These are phyloP conservation scores for Fragum fragum DNA, from an alignment of 2,888 invertebrate genomes.

Conservation along the genomic window DNA sequence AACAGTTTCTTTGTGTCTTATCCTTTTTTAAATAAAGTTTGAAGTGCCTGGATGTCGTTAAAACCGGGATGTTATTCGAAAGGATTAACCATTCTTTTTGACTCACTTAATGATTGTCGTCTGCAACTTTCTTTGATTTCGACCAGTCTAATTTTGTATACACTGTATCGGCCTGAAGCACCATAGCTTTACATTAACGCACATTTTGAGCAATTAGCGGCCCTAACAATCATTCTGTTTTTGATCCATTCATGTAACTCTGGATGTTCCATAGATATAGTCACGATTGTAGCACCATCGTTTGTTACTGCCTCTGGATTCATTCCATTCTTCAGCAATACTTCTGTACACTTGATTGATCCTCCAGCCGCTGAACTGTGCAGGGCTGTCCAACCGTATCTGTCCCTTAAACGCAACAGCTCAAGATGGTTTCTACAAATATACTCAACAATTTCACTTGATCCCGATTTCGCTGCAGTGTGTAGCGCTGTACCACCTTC, in stretches of 20 bases:
- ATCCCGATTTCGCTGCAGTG: slow-evolving; percentile 13
- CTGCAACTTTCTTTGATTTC: too few species aligned
- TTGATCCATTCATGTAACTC: slow-evolving; percentile 4
- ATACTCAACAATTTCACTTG: slow-evolving; percentile 10
- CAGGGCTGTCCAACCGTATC: slow-evolving; percentile 88
- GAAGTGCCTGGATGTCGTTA: too few species aligned
- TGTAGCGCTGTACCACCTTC: slow-evolving; percentile 9
- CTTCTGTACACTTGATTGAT: slow-evolving; percentile 88
- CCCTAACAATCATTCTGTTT: not conserved
- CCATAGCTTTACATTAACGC: not conserved
- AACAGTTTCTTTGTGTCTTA: too few species aligned
- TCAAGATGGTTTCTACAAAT: slow-evolving; percentile 18
- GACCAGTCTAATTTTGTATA: too few species aligned
- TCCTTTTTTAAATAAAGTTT: too few species aligned
- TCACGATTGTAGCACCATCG: slow-evolving; percentile 7
- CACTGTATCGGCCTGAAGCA: too few species aligned
- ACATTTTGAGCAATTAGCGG: not conserved
- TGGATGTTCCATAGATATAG: slow-evolving; percentile 5
- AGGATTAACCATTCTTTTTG: too few species aligned
- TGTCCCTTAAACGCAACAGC: slow-evolving; percentile 63
- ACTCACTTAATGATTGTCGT: too few species aligned
- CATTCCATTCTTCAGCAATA: slow-evolving; percentile 85
- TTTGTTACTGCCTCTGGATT: slow-evolving; percentile 18
- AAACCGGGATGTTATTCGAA: too few species aligned
- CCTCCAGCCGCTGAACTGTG: slow-evolving; percentile 88